Evolutionary conservation across 2,113 vertebrate genomes (phyloP).

Genomic region (Odobenus rosmarus): DNA sequence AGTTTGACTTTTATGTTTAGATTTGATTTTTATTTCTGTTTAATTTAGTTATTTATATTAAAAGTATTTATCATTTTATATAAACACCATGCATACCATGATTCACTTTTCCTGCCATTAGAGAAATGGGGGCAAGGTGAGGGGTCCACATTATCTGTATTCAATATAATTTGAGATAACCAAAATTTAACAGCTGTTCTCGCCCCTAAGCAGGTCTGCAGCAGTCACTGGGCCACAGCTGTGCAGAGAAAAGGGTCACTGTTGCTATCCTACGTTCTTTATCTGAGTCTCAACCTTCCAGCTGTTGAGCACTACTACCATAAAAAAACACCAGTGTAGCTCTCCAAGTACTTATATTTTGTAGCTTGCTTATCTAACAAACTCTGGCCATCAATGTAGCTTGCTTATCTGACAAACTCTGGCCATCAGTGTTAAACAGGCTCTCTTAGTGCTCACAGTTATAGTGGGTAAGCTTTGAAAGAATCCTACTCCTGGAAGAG

Average conservation of each 20-base stretch:
- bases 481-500: background rate
- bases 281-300: background rate
- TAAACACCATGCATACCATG: background rate
- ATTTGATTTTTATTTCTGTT: conserved; percentile 11
- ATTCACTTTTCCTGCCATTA: background rate
- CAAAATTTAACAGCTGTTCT: background rate
- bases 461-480: background rate
- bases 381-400: background rate
- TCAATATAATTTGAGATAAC: background rate
- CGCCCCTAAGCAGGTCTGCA: background rate
- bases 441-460: background rate
- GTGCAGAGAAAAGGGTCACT: background rate
- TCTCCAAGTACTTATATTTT: background rate
- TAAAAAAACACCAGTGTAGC: background rate
- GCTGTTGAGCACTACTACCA: background rate
- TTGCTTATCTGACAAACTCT: background rate
- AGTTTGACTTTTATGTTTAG: background rate
- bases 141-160: background rate
- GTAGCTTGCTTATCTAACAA: background rate
- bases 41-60: background rate
- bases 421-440: background rate
- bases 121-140: background rate
- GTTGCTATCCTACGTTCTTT: background rate
- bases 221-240: background rate
- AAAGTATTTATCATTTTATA: conserved; percentile 5